These are phyloP conservation scores for Hemibagrus guttatus DNA, from an alignment of 2,797 vertebrate genomes.

Conservation along the genomic window DNA sequence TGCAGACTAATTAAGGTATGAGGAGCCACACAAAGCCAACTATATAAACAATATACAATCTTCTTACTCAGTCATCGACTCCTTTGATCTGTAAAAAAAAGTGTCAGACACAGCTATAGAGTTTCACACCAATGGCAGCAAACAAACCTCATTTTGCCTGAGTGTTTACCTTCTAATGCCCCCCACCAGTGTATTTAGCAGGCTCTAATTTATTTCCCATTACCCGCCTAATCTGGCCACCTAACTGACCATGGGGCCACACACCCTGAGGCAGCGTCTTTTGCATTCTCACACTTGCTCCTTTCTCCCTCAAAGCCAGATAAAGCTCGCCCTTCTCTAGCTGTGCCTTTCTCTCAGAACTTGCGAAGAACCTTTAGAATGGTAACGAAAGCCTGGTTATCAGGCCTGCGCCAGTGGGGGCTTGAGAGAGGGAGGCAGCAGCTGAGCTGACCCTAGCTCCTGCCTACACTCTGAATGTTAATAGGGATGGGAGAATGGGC, in stretches of 20 bases:
- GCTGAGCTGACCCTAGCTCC: conserved; percentile 51
- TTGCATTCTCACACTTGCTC: conserved; percentile 66
- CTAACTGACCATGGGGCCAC: conserved; percentile 51
- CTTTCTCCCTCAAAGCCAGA: conserved; percentile 54
- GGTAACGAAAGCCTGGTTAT: conserved; percentile 71
- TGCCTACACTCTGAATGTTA: conserved; percentile 75
- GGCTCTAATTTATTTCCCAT: conserved; percentile 54
- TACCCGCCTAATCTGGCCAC: conserved; percentile 49
- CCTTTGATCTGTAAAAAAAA: conserved; percentile 42
- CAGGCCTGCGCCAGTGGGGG: conserved; percentile 67
- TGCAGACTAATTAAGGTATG: conserved; percentile 34
- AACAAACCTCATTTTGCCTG: conserved; percentile 53
- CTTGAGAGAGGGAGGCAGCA: conserved; percentile 55
- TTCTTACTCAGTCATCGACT: conserved; percentile 24
- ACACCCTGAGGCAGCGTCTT: conserved; percentile 52
- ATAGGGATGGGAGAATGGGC: conserved; percentile 72
- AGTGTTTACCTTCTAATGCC: conserved; percentile 50
- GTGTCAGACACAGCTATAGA: conserved; percentile 47
- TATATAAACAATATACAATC: conserved; percentile 52
- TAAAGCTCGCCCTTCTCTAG: conserved; percentile 66
- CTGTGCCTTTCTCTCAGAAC: conserved; percentile 70
- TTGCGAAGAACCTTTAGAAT: conserved; percentile 67
- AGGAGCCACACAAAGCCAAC: conserved; percentile 43
- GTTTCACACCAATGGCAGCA: conserved; percentile 44
- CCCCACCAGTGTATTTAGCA: conserved; percentile 46